Percentiles rank a stretch among this genome's conserved stretches.
These are phyloP conservation scores for Homalodisca vitripennis DNA, from an alignment of 1,140 invertebrate species.

Conservation along the genomic window DNA sequence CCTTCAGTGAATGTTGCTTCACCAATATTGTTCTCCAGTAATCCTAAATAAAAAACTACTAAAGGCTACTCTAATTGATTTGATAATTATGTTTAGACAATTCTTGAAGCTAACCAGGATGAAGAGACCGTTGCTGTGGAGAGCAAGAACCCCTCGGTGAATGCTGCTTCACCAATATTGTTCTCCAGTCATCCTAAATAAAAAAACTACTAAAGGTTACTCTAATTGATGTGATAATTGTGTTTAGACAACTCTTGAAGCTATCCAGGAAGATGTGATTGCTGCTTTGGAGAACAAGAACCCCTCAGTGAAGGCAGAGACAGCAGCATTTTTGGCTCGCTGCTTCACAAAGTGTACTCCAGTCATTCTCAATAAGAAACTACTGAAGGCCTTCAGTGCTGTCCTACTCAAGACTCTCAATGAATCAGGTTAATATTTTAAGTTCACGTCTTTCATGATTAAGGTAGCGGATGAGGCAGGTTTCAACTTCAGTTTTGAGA, in stretches of 20 bases:
- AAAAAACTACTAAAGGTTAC: too few relatives aligned
- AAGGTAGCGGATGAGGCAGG: too few relatives aligned
- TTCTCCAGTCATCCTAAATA: too few relatives aligned
- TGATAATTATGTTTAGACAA: too few relatives aligned
- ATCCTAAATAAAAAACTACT: slow-evolving; percentile 90
- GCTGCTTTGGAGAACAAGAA: slow-evolving; percentile 93
- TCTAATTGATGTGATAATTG: too few relatives aligned
- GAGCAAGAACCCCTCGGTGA: too few relatives aligned
- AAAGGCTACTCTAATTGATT: too few relatives aligned
- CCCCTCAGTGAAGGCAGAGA: slow-evolving; percentile 91
- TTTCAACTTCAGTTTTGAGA: too few relatives aligned
- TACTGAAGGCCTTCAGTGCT: slow-evolving; percentile 82
- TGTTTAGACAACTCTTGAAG: slow-evolving; percentile 81
- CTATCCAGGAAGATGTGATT: slow-evolving; percentile 80
- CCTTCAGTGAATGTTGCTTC: slow-evolving; percentile 93
- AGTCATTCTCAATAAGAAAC: slow-evolving; percentile 84
- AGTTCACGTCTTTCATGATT: too few relatives aligned
- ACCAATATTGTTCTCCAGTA: slow-evolving; percentile 76
- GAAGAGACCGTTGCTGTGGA: too few relatives aligned
- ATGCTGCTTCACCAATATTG: too few relatives aligned
- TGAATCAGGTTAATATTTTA: slow-evolving; percentile 63
- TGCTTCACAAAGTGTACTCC: slow-evolving; percentile 80
- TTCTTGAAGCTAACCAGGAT: too few relatives aligned
- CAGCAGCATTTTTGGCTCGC: slow-evolving; percentile 81
- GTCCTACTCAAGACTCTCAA: slow-evolving; percentile 83